A percentile compares a stretch with the other conserved stretches of the same genome.
These are phyloP conservation scores for Dioctria linearis DNA, from an alignment of 2,888 invertebrate genomes.

Conservation along the genomic window DNA sequence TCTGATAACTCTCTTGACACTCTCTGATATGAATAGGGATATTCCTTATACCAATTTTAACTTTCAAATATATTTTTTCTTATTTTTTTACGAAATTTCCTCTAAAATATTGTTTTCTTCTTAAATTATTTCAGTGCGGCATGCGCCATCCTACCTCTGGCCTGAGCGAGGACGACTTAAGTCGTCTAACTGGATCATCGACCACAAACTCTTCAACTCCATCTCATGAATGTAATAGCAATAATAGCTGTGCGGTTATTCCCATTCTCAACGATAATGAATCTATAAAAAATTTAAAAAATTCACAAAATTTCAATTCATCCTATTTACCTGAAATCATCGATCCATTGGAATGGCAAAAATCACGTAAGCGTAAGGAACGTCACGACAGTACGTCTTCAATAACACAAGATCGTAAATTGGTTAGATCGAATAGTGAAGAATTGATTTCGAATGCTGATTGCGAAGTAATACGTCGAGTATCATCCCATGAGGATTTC, in stretches of 20 bases:
- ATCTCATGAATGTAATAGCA: slow-evolving; percentile 61
- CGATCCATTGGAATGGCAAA: slow-evolving; percentile 71
- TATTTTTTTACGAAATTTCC: neutral
- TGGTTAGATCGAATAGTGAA: slow-evolving; percentile 76
- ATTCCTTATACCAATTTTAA: neutral
- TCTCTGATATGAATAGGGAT: no score
- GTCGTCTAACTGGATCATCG: slow-evolving; percentile 72
- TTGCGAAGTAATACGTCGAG: slow-evolving; percentile 72
- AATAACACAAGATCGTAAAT: slow-evolving; percentile 75
- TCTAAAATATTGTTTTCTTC: slow-evolving; percentile 2
- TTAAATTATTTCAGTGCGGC: slow-evolving; percentile 67
- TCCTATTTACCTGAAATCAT: slow-evolving; percentile 71
- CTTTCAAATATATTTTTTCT: neutral
- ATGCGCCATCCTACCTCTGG: slow-evolving; percentile 72
- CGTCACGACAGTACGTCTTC: slow-evolving; percentile 76
- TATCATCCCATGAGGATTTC: slow-evolving; percentile 78
- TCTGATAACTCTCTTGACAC: no score
- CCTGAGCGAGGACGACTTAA: slow-evolving; percentile 72
- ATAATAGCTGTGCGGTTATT: slow-evolving; percentile 56
- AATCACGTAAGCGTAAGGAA: slow-evolving; percentile 76
- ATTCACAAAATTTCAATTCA: slow-evolving; percentile 60
- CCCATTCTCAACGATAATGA: slow-evolving; percentile 58
- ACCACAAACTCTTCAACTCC: slow-evolving; percentile 63
- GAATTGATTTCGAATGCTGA: slow-evolving; percentile 71
- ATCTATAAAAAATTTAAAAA: slow-evolving; percentile 62